Conservation (phyloP, 2,888 invertebrate genomes). For the Folsomia candida region DNA sequence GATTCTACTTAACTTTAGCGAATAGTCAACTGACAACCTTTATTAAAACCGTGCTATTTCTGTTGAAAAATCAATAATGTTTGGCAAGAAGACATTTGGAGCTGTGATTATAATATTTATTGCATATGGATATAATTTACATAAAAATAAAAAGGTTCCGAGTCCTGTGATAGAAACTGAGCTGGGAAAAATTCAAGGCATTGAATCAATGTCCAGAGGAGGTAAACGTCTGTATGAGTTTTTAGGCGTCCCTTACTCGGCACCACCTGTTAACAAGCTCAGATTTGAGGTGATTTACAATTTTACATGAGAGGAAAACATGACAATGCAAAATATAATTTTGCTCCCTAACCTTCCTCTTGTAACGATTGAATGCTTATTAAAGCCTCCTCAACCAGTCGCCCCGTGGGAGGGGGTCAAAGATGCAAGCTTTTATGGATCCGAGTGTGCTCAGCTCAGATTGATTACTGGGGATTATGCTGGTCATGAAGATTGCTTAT, state of each 20-base stretch:
- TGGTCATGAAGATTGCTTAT: slow-evolving; percentile 44
- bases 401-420: slow-evolving; percentile 40
- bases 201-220: slow-evolving; percentile 21
- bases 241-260: slow-evolving; percentile 33
- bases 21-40: no score
- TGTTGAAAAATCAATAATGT: no score
- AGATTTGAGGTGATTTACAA: slow-evolving; percentile 34
- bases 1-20: no score
- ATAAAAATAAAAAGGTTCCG: slow-evolving; percentile 19
- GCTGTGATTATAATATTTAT: neutral
- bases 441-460: slow-evolving; percentile 36
- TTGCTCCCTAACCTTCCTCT: no score
- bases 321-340: neutral
- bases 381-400: slow-evolving; percentile 39
- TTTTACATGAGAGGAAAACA: slow-evolving; percentile 3
- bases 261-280: slow-evolving; percentile 36
- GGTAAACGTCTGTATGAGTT: slow-evolving; percentile 30
- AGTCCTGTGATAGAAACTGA: slow-evolving; percentile 31
- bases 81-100: slow-evolving; percentile 3
- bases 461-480: slow-evolving; percentile 18
- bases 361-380: neutral
- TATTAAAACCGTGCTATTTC: no score
- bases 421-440: slow-evolving; percentile 36
- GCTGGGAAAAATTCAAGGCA: slow-evolving; percentile 31
- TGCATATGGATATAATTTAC: slow-evolving; percentile 2